Evolutionary conservation across 2,113 vertebrate genomes (phyloP).

Genomic region (Lethenteron camtschaticum): DNA sequence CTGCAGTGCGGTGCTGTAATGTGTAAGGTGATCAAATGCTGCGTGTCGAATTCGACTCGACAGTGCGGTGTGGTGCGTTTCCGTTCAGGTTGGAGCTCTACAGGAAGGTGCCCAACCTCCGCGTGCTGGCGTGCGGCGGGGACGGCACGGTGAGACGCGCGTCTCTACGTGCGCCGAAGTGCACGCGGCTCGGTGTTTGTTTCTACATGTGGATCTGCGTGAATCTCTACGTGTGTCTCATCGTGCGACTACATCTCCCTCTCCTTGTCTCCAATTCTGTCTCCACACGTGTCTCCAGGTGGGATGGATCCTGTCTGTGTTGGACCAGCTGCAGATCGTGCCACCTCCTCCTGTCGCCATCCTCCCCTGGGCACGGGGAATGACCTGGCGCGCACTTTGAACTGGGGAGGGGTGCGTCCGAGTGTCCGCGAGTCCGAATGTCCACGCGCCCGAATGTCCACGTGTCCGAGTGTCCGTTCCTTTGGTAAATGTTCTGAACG

Average conservation of each 20-base stretch:
- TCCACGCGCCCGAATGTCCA: background rate
- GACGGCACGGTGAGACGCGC: constrained; percentile 36
- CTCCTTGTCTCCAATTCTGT: constrained; percentile 5
- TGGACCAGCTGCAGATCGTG: constrained; percentile 37
- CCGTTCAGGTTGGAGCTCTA: constrained; percentile 32
- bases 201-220: background rate
- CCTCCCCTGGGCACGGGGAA: constrained; percentile 75
- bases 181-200: background rate
- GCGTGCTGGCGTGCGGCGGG: constrained; percentile 40
- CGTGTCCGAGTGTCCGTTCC: background rate
- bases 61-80: background rate
- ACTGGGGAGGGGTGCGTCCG: constrained; percentile 66
- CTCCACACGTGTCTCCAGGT: constrained; percentile 19
- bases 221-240: too few species aligned
- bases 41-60: background rate
- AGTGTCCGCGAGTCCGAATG: background rate
- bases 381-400: constrained; percentile 74
- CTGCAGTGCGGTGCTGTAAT: too few species aligned
- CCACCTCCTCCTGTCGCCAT: constrained; percentile 71
- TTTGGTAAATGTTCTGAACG: background rate
- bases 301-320: constrained; percentile 47
- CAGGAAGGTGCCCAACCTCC: constrained; percentile 42
- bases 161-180: too few species aligned
- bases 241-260: background rate
- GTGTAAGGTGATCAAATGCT: too few species aligned